Evolutionary conservation across 2,797 vertebrate genomes (phyloP).

Genomic region (Phrynocephalus forsythii): DNA sequence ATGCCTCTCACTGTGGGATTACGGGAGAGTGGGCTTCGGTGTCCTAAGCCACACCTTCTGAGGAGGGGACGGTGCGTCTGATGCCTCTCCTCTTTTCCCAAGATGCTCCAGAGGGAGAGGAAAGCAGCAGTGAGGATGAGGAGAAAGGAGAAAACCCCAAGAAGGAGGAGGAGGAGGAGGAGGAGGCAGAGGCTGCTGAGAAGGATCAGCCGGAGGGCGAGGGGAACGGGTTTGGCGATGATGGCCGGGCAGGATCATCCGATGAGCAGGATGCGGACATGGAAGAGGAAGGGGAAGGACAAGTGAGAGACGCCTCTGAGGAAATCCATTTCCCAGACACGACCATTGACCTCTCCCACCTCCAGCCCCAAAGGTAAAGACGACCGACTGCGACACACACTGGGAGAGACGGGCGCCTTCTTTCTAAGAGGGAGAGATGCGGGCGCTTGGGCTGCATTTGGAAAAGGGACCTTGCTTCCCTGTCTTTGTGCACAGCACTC

Average conservation of each 20-base stretch:
- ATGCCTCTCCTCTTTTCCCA: background rate
- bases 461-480: no score
- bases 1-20: no score
- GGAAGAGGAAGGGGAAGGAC: slow-evolving; percentile 67
- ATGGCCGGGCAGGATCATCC: slow-evolving; percentile 51
- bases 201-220: background rate
- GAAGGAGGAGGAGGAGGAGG: background rate
- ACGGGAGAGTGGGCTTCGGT: no score
- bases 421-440: no score
- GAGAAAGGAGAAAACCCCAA: slow-evolving; percentile 64
- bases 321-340: slow-evolving; percentile 91
- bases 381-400: background rate
- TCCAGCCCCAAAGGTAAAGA: slow-evolving; percentile 88
- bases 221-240: slow-evolving; percentile 19
- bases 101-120: slow-evolving; percentile 70
- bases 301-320: slow-evolving; percentile 61
- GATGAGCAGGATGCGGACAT: slow-evolving; percentile 61
- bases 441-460: no score
- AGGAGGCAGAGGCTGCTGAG: slow-evolving; percentile 23
- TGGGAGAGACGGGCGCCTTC: no score
- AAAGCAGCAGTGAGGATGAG: slow-evolving; percentile 76
- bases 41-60: no score
- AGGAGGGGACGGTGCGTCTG: background rate
- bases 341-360: slow-evolving; percentile 90
- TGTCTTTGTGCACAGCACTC: no score